Conservation (phyloP, 1,140 invertebrate species). For the Drosophila punjabiensis region DNA sequence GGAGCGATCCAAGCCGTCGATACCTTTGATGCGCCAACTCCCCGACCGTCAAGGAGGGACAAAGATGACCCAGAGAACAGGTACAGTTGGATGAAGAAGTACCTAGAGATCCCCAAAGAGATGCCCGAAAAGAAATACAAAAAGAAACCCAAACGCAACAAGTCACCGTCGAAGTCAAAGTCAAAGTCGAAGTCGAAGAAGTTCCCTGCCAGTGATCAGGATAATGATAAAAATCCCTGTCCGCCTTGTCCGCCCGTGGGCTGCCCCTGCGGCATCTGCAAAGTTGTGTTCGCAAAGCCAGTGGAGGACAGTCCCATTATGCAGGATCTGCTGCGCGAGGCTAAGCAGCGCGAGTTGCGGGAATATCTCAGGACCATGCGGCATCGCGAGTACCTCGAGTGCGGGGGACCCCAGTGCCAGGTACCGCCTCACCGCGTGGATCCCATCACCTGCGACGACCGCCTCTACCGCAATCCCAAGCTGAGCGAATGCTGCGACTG, state of each 20-base stretch:
- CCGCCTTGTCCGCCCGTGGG: not conserved
- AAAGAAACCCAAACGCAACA: not conserved
- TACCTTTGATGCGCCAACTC: too few species aligned
- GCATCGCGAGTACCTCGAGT: slow-evolving; percentile 10
- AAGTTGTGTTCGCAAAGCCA: slow-evolving; percentile 4
- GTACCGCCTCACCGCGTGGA: slow-evolving; percentile 19
- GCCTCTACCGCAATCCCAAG: slow-evolving; percentile 26
- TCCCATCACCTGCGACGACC: slow-evolving; percentile 7
- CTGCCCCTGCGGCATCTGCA: slow-evolving; percentile 44
- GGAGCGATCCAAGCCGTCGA: too few species aligned
- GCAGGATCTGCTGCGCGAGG: slow-evolving; percentile 15
- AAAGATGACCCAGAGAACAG: too few species aligned
- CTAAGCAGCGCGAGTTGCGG: slow-evolving; percentile 24
- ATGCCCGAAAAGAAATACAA: not conserved
- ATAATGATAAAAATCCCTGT: not conserved
- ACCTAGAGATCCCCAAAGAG: too few species aligned
- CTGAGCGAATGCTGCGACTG: slow-evolving; percentile 32
- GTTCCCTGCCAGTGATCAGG: not conserved
- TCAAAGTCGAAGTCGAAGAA: not conserved
- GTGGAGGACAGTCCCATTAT: slow-evolving; percentile 37
- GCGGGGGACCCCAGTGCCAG: not conserved
- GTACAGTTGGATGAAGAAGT: too few species aligned
- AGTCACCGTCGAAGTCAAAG: not conserved
- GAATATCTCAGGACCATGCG: slow-evolving; percentile 31
- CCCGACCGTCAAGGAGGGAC: too few species aligned